Evolutionary conservation across 92 coral and sea anemone genomes (phyloP).

Genomic region (Porites cylindrica): DNA sequence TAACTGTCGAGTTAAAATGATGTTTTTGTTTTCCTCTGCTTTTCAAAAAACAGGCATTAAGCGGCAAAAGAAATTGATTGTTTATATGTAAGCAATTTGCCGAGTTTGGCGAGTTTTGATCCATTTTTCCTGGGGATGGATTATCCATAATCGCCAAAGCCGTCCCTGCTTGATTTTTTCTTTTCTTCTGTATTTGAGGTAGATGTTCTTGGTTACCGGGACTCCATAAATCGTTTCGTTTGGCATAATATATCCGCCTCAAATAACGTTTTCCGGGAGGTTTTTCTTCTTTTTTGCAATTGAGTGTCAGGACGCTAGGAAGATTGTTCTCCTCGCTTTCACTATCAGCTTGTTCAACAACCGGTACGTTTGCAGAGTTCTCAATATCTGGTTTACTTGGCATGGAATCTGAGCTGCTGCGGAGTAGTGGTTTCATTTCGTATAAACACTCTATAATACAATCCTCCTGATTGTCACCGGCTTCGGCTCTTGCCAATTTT

Average conservation of each 20-base stretch:
- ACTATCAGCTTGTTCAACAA: background rate
- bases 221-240: background rate
- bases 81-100: background rate
- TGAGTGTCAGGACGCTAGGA: background rate
- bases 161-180: background rate
- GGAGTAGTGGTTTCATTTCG: background rate
- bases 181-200: slow-evolving; percentile 11
- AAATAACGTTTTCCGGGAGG: slow-evolving; percentile 10
- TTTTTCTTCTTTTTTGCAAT: background rate
- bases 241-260: slow-evolving; percentile 31
- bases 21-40: slow-evolving; percentile 4
- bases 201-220: background rate
- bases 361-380: background rate
- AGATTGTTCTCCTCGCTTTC: background rate
- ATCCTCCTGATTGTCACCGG: background rate
- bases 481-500: background rate
- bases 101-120: background rate
- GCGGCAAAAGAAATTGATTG: slow-evolving; percentile 9
- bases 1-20: slow-evolving; percentile 4
- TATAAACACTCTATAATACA: background rate
- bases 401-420: background rate
- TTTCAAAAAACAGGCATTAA: background rate
- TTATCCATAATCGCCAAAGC: background rate
- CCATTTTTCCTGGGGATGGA: background rate
- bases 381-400: background rate